Base-by-base conservation (phyloP, 2,888 invertebrate species). In the Elgonia sp. region DNA sequence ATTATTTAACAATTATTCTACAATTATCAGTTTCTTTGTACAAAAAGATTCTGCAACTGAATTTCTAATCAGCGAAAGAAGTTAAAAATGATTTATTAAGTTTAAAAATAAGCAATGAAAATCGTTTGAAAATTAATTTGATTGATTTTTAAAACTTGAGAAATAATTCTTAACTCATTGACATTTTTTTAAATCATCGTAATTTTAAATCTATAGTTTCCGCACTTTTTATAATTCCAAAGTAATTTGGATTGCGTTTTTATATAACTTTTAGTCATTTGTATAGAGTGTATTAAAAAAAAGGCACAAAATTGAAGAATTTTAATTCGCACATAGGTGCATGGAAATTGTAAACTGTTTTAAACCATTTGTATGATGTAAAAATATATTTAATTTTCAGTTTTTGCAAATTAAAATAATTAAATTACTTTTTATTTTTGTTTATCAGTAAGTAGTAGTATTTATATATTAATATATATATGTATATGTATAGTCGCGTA, bases 391-490 rank as follows among this genome's bases (percentile, higher is more conserved):
- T n/a, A n/a, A n/a, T n/a, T n/a, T 29, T 29, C 29, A 29, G 1
- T 29, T 29, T 29, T 29, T 29, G 29, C 29, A 29, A n/a, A n/a
- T n/a, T n/a, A 29, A 29, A 29, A 29, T 29, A 29, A 3, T 29
- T 3, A 29, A 29, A 29, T 29, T 29, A 29, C 29, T 29, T 29
- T 29, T 29, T 29, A 29, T 5, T 29, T 29, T 5, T 1, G 29
- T 16, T 37, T 50, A 37, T 5, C 39, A 37, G 8, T 69, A 37
- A 39, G 10, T 75, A n/a, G 39, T 69, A 67, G 20, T 82, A 73
- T 83, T 75, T 84, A 75, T 84, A 63, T 63, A 75, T 73, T 21
- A 72, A n/a, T 1, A 14, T 14, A 9, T 42, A 46, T 46, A 46
- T 46, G 16, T 46, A 46, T 14, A 14, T 46, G 12, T 39, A 81